A percentile compares a stretch with the other conserved stretches of the same genome.
These are phyloP conservation scores for Sebastiscus tertius DNA, from an alignment of 2,797 vertebrate genomes.

Conservation along the genomic window DNA sequence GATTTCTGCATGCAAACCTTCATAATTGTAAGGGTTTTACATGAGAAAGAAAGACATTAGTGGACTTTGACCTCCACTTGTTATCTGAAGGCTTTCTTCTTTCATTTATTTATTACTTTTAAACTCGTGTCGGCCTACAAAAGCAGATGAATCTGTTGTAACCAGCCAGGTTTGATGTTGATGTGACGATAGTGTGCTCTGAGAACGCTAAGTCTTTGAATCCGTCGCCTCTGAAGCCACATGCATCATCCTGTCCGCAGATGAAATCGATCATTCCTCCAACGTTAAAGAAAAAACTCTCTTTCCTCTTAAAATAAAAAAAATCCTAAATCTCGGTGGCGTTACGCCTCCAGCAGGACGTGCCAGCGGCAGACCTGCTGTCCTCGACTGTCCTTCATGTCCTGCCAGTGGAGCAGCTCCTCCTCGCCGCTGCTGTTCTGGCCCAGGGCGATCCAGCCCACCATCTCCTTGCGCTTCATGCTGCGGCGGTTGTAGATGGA, in stretches of 20 bases:
- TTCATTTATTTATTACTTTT: neutral
- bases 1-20: neutral
- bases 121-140: neutral
- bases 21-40: neutral
- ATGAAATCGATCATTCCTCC: neutral
- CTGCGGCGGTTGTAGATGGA: constrained; percentile 92
- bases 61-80: neutral
- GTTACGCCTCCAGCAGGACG: constrained; percentile 90
- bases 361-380: constrained; percentile 96
- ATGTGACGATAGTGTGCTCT: neutral
- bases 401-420: constrained; percentile 93
- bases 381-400: constrained; percentile 91
- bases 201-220: neutral
- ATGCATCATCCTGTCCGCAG: neutral
- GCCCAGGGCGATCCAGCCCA: constrained; percentile 95
- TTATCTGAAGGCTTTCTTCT: neutral
- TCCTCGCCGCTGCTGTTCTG: constrained; percentile 94
- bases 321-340: neutral
- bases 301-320: neutral
- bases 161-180: neutral
- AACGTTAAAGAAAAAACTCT: neutral
- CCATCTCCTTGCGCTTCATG: constrained; percentile 98
- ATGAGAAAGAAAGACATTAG: neutral
- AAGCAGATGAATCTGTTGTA: neutral
- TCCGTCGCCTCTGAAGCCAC: neutral